These are phyloP conservation scores for Perizoma flavofasciatum DNA, from an alignment of 2,888 invertebrate genomes.

Conservation along the genomic window DNA sequence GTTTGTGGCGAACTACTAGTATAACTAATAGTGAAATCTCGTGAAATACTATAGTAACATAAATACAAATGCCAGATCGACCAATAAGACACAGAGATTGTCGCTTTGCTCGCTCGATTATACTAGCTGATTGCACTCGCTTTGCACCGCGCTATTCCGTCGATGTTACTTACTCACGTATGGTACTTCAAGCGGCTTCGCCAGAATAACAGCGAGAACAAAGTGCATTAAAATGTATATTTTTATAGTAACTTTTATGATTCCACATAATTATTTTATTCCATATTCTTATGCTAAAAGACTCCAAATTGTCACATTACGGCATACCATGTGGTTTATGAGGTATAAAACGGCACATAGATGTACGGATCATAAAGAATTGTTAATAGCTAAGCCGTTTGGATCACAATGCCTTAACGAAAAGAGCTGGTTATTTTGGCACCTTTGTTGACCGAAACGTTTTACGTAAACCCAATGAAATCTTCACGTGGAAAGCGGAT, in stretches of 20 bases:
- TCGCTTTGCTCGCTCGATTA: too few relatives aligned
- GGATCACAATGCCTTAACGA: slow-evolving; percentile 13
- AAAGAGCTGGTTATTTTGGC: slow-evolving; percentile 27
- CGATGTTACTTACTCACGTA: too few relatives aligned
- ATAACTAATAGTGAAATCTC: too few relatives aligned
- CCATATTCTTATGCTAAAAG: slow-evolving; percentile 14
- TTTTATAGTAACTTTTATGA: neutral
- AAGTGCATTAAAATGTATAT: slow-evolving; percentile 42
- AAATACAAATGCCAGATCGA: too few relatives aligned
- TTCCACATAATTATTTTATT: slow-evolving; percentile 7
- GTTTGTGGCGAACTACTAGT: too few relatives aligned
- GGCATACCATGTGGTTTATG: slow-evolving; percentile 25
- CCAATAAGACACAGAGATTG: too few relatives aligned
- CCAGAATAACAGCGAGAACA: neutral
- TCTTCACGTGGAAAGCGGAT: slow-evolving; percentile 25
- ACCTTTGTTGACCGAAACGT: slow-evolving; percentile 22
- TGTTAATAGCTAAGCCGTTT: slow-evolving; percentile 18
- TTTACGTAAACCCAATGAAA: slow-evolving; percentile 26
- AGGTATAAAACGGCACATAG: slow-evolving; percentile 6
- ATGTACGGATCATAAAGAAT: slow-evolving; percentile 16
- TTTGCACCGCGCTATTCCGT: too few relatives aligned
- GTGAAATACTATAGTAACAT: too few relatives aligned
- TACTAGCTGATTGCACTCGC: too few relatives aligned
- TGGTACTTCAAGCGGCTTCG: too few relatives aligned
- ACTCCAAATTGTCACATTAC: slow-evolving; percentile 23